Base-by-base conservation (phyloP, 2,113 vertebrate genomes). In the Leucosticte australis region DNA sequence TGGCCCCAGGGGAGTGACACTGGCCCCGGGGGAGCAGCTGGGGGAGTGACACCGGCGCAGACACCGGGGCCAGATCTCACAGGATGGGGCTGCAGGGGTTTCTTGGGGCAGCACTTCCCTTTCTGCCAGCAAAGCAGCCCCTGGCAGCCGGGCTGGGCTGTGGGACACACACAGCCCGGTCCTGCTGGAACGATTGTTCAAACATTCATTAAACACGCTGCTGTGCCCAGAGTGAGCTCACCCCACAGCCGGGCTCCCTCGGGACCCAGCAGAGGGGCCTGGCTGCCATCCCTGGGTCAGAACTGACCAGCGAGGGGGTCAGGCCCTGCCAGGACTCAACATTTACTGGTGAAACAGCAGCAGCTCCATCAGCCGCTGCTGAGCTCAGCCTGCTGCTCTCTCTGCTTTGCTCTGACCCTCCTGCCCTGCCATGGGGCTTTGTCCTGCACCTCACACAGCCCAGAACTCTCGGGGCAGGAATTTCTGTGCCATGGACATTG, bases 51-150 rank as follows among this genome's bases (percentile, higher is more conserved):
- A 41, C 23, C 3, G 2, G 30, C 17, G n/a, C 71, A 5, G 3
- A 11, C 41, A 16, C 19, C 0, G 0, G 15, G 62, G 44, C 1
- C 8, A 22, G 35, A 62, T 31, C 74, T 16, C 6, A 0, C 2
- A 0, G 1, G 50, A 49, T 0, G 26, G 47, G 39, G 13, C 33
- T 11, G 0, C 2, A 0, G 21, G 27, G 24, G 5, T 17, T 47
- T 30, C 47, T 6, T 3, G 11, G 2, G 18, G 46, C 15, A 13
- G 44, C 11, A 16, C 39, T 4, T n/a, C 47, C 2, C 35, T 7
- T 12, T 3, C 9, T 2, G 7, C 35, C 62, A 28, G 33, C 49
- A 57, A 8, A 57, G 30, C 41, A 37, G 57, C n/a, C 57, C 41
- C 39, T 20, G 1, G 0, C 35, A 42, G 46, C 50, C 83, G 2